Evolutionary conservation across 2,797 vertebrate genomes (phyloP), one percentile per base, ranked within the genome.

Genomic region (Coccyzus lansbergi): DNA sequence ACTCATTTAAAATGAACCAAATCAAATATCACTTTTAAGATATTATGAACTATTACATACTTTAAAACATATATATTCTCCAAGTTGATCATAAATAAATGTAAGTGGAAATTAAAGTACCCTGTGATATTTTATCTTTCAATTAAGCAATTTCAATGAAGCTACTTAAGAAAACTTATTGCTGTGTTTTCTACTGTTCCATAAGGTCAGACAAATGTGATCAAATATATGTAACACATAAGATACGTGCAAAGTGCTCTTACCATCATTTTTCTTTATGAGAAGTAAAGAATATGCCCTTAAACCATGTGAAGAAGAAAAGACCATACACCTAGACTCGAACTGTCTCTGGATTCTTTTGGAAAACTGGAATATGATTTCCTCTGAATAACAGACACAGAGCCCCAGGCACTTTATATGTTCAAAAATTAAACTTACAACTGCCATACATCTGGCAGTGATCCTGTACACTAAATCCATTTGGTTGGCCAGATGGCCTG

Each of bases 351-450:
- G 82, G 34, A 74, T 89, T 83, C 69, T 92, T 95, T 76, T 93
- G 44, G 77, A 94, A 95, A 98, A 97, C 74, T 92, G 94, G 95
- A 97, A 96, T 94, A 96, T 92, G 91, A 77, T 94, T 93, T 97
- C 93, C 60, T 95, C 97, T 97, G 95, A 97, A 98, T 93, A 95
- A 96, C 95, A 97, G 98, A 97, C 97, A 97, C 97, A 95, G 93
- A 97, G 97, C 96, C 95, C 71, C 85, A 78, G 97, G 98, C 97
- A 97, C 97, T 98, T 98, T 98, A 94, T 97, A 98, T 98, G 98
- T 98, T 98, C 98, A 98, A 97, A 98, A 98, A 98, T 98, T 98
- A 98, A 98, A 98, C 97, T 98, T 98, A 98, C 98, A 98, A 97
- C 98, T 98, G 97, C 98, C 98, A 97, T 98, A 95, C 96, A 97